Percentiles rank a stretch among this genome's conserved stretches.
Conservation (phyloP, 2,888 invertebrate species). For the Apomyelois bistriatella region DNA sequence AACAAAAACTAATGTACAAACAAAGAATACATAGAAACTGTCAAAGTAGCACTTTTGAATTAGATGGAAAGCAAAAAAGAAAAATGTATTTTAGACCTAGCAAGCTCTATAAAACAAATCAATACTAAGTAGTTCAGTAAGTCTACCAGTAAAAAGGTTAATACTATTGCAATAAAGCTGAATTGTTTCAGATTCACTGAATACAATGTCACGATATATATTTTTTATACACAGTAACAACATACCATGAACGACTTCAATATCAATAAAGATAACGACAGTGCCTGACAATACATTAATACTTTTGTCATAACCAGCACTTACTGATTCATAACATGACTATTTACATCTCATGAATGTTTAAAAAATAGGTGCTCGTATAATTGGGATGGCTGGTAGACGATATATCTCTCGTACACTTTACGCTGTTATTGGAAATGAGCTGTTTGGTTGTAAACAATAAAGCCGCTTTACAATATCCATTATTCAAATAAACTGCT, state of each 20-base stretch:
- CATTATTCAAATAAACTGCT: conserved; percentile 16
- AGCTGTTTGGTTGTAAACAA: conserved; percentile 14
- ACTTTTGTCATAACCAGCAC: conserved; percentile 5
- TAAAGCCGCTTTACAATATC: conserved; percentile 13
- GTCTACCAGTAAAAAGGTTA: too few species aligned
- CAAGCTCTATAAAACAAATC: too few species aligned
- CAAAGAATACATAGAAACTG: too few species aligned
- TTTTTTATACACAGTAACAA: conserved; percentile 3
- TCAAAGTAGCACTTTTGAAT: too few species aligned
- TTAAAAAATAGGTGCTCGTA: conserved; percentile 9
- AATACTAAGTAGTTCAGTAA: too few species aligned
- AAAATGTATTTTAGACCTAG: too few species aligned
- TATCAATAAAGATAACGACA: conserved; percentile 3
- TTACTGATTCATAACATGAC: conserved; percentile 15
- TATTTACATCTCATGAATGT: conserved; percentile 10
- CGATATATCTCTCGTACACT: neutral
- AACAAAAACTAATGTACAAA: too few species aligned
- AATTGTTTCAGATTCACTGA: neutral
- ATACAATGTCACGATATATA: neutral
- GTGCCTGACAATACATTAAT: conserved; percentile 4
- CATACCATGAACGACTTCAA: neutral
- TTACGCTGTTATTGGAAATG: conserved; percentile 2
- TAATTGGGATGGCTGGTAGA: conserved; percentile 4
- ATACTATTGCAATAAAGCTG: neutral
- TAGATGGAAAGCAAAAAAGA: too few species aligned